These are phyloP conservation scores for Matsumurasca onukii DNA, from an alignment of 1,140 invertebrate genomes.

Conservation along the genomic window DNA sequence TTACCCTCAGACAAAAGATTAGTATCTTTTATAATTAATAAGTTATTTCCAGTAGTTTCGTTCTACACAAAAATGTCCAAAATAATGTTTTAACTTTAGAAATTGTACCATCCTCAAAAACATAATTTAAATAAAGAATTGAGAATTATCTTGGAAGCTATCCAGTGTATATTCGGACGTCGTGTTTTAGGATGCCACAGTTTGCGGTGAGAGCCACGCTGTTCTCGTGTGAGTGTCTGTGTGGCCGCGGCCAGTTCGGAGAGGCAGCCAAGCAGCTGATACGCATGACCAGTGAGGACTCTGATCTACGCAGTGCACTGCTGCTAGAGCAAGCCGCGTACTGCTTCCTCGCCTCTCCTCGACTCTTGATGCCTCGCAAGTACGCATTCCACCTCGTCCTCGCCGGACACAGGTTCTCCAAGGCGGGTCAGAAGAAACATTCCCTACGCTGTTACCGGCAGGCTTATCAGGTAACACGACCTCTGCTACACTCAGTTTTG, in stretches of 20 bases:
- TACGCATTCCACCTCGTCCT: conserved; percentile 97
- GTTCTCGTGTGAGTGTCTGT: conserved; percentile 83
- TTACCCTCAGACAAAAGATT: no score
- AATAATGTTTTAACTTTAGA: no score
- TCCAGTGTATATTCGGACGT: no score
- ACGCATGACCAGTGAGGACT: conserved; percentile 93
- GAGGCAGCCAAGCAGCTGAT: conserved; percentile 94
- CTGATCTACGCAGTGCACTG: conserved; percentile 85
- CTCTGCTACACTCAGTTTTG: no score
- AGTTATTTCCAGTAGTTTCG: no score
- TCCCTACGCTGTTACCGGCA: conserved; percentile 89
- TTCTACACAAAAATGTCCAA: no score
- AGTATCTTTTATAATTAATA: no score
- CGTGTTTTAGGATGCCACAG: conserved; percentile 69
- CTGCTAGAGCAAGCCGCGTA: conserved; percentile 94
- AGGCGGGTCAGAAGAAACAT: conserved; percentile 88
- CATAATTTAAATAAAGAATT: no score
- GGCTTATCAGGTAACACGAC: conserved; percentile 81
- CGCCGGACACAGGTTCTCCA: conserved; percentile 89
- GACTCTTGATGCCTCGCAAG: conserved; percentile 78
- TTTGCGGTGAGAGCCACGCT: conserved; percentile 90
- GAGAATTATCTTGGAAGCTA: no score
- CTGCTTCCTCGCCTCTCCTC: conserved; percentile 75
- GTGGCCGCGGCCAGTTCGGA: conserved; percentile 69
- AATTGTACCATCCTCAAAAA: no score